A percentile compares a stretch with the other conserved stretches of the same genome.
phyloP scores from a whole-genome alignment of 2,888 invertebrate genomes.

The Laothoe populi region DNA sequence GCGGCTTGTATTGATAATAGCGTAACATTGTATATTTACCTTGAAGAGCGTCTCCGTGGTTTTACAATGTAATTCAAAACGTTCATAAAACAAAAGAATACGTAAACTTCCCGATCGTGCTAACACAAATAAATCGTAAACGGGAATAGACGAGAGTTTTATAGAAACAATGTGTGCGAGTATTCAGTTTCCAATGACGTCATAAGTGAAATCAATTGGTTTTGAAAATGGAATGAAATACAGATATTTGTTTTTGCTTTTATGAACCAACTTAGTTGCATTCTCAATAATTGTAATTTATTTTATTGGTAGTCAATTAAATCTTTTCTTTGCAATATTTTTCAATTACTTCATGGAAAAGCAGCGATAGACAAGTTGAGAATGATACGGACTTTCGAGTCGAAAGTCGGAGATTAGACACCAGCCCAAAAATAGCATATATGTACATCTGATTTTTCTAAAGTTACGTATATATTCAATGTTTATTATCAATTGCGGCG shows the following conservation, averaged over 20 bases:
- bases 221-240: slow-evolving; percentile 52
- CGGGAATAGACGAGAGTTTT: slow-evolving; percentile 54
- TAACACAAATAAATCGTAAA: slow-evolving; percentile 61
- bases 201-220: slow-evolving; percentile 43
- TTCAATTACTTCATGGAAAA: slow-evolving; percentile 10
- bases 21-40: slow-evolving; percentile 25
- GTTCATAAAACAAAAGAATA: slow-evolving; percentile 41
- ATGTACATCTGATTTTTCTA: no score
- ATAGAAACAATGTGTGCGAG: slow-evolving; percentile 60
- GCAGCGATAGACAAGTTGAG: no score
- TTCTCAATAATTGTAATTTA: slow-evolving; percentile 6
- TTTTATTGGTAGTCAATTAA: slow-evolving; percentile 27
- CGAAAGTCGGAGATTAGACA: no score
- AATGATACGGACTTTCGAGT: no score
- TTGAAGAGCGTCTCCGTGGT: slow-evolving; percentile 24
- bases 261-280: slow-evolving; percentile 40
- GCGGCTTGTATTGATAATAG: not conserved
- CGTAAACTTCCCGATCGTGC: slow-evolving; percentile 40
- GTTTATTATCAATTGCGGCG: no score
- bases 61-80: slow-evolving; percentile 39
- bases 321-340: slow-evolving; percentile 22
- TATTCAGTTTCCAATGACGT: slow-evolving; percentile 55
- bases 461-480: no score
- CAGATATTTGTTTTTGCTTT: slow-evolving; percentile 35
- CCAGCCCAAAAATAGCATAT: no score